Evolutionary conservation across 2,113 vertebrate genomes (phyloP), one percentile per base, ranked within the genome.

Genomic region (Oophaga pumilio): DNA sequence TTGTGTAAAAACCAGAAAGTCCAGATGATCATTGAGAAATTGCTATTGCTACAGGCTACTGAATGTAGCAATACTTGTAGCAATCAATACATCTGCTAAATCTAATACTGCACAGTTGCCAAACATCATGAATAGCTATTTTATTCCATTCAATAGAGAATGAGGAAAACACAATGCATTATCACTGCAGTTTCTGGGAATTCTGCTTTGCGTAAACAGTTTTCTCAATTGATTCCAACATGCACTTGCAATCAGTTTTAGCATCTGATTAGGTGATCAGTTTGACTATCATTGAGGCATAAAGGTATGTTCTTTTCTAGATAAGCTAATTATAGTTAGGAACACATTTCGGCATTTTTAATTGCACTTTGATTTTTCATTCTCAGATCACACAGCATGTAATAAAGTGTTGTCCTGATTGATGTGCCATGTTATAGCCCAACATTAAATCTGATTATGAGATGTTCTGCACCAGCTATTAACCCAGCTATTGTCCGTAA

Each of bases 191-290:
- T 86, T 79, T 76, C 56, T 68, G 74, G 18, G 59, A 86, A 80
- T 86, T 79, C 50, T 79, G 76, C 60, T 69, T 17, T 59, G 76
- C 73, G 56, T 79, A 79, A 79, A 79, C 76, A 86, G 60, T 79
- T 69, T 52, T 77, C 62, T 79, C 60, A 77, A 69, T 79, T 68
- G 85, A 86, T 73, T 87, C 43, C n/a, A 17, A 82, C 33, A 76
- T 66, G 69, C 18, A 53, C 57, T 76, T 76, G 79, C 79, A 87
- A 87, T 82, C 79, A 87, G 78, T 82, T 73, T 87, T 14, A 49
- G 77, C 77, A 50, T 82, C 28, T 87, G 78, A 82, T 82, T 87
- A 87, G 78, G 57, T 87, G 79, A 87, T 87, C 59, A 69, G n/a
- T 86, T 56, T 85, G 73, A 15, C 73, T 33, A 26, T 49, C 71